phyloP scores from a whole-genome alignment of 2,888 invertebrate species.

The Anorthoa munda region DNA sequence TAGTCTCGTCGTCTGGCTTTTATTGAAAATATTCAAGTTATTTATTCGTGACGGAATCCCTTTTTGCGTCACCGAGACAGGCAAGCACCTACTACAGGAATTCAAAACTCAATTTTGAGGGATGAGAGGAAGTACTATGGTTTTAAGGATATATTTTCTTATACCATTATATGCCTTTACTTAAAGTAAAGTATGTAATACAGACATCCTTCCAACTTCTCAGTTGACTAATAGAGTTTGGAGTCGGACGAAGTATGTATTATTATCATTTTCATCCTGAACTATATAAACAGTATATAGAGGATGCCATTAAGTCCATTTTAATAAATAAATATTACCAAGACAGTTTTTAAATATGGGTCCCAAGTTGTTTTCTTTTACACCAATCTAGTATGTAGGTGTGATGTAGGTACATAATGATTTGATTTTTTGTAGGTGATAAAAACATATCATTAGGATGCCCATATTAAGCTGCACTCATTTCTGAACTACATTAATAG shows the following conservation, averaged over 20 bases:
- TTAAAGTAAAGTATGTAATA: too few relatives aligned
- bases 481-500: neutral
- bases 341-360: too few relatives aligned
- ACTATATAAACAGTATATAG: too few relatives aligned
- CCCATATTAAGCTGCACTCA: neutral
- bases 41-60: constrained; percentile 68
- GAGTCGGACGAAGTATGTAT: too few relatives aligned
- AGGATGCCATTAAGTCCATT: too few relatives aligned
- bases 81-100: constrained; percentile 37
- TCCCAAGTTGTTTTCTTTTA: neutral
- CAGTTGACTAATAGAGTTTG: too few relatives aligned
- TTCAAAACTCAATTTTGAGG: constrained; percentile 13
- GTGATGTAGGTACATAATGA: neutral
- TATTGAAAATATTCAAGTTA: constrained; percentile 72
- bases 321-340: too few relatives aligned
- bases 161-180: too few relatives aligned
- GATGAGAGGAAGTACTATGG: neutral
- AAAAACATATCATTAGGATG: constrained; percentile 2
- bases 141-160: neutral
- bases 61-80: constrained; percentile 49
- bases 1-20: constrained; percentile 56
- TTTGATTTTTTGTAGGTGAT: neutral
- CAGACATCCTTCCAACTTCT: too few relatives aligned
- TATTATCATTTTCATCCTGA: too few relatives aligned
- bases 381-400: neutral